Percentiles rank a stretch among this genome's conserved stretches.
phyloP scores from a whole-genome alignment of 1,140 invertebrate genomes.

The Semibalanus balanoides region DNA sequence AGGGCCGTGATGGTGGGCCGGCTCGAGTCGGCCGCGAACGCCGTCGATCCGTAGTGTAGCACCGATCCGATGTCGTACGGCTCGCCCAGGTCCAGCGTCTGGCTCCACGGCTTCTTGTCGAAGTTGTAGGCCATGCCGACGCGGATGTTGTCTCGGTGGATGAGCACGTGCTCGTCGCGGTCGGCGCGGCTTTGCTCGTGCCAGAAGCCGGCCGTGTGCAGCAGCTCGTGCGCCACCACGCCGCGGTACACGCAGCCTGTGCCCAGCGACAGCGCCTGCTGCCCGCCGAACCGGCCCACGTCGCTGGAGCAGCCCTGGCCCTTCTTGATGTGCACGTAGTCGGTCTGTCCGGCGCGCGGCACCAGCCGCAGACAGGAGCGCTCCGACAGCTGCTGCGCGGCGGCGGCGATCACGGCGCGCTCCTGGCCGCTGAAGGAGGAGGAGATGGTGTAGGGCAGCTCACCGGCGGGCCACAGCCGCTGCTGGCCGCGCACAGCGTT shows the following conservation, averaged over 20 bases:
- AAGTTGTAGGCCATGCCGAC: constrained; percentile 17
- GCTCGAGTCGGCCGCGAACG: constrained; percentile 34
- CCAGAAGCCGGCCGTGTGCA: constrained; percentile 28
- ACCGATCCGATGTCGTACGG: constrained; percentile 31
- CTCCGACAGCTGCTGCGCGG: constrained; percentile 9
- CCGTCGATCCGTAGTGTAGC: constrained; percentile 38
- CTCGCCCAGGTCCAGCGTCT: constrained; percentile 30
- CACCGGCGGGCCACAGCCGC: constrained; percentile 26
- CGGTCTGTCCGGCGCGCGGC: constrained; percentile 3
- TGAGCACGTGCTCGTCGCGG: constrained; percentile 20
- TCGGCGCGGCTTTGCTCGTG: constrained; percentile 26
- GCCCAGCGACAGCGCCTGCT: constrained; percentile 33
- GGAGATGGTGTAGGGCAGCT: constrained; percentile 31
- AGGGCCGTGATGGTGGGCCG: constrained; percentile 36
- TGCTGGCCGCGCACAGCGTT: constrained; percentile 25
- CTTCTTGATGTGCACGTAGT: constrained; percentile 21
- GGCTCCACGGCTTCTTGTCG: constrained; percentile 18
- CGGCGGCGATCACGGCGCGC: constrained; percentile 9
- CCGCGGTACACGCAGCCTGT: constrained; percentile 53
- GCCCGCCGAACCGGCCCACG: constrained; percentile 36
- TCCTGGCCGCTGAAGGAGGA: constrained; percentile 24
- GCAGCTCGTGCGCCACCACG: constrained; percentile 29
- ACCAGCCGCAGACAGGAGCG: constrained; percentile 14
- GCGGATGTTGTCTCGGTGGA: constrained; percentile 17
- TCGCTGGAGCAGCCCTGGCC: constrained; percentile 37